These are phyloP conservation scores for Piaya cayana DNA, from an alignment of 2,113 vertebrate genomes.

Conservation along the genomic window DNA sequence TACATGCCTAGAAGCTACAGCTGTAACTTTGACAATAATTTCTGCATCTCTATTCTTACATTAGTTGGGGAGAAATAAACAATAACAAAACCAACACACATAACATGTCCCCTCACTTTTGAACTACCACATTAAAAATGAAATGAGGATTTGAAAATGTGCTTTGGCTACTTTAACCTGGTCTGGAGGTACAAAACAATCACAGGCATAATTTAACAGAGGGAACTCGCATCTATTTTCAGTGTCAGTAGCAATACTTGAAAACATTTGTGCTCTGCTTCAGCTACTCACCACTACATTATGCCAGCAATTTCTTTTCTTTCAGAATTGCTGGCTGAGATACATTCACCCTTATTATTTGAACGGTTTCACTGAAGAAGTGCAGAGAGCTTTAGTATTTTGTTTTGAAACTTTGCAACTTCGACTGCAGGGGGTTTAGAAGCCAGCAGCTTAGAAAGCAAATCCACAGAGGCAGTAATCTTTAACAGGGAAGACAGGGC, in stretches of 20 bases:
- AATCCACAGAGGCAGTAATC: not conserved
- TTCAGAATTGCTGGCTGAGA: slow-evolving; percentile 6
- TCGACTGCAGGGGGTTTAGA: not conserved
- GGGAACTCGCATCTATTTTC: not conserved
- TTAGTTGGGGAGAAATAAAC: not conserved
- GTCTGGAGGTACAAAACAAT: not conserved
- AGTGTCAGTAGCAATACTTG: not conserved
- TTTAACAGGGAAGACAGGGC: not conserved
- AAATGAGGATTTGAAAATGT: not conserved
- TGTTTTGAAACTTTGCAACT: not conserved
- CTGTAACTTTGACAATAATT: not conserved
- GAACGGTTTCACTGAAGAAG: not conserved
- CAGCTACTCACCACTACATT: not conserved
- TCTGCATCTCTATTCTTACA: not conserved
- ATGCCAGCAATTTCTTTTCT: not conserved
- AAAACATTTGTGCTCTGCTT: not conserved
- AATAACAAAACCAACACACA: not conserved
- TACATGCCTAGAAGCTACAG: not conserved
- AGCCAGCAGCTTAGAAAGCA: not conserved
- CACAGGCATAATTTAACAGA: not conserved
- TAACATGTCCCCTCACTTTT: not conserved
- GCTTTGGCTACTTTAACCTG: not conserved
- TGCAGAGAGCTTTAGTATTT: slow-evolving; percentile 6
- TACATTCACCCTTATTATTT: not conserved
- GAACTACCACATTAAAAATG: not conserved